A percentile compares a stretch with the other conserved stretches of the same genome.
These are phyloP conservation scores for Orchesella cincta DNA, from an alignment of 1,140 invertebrate genomes.

Conservation along the genomic window DNA sequence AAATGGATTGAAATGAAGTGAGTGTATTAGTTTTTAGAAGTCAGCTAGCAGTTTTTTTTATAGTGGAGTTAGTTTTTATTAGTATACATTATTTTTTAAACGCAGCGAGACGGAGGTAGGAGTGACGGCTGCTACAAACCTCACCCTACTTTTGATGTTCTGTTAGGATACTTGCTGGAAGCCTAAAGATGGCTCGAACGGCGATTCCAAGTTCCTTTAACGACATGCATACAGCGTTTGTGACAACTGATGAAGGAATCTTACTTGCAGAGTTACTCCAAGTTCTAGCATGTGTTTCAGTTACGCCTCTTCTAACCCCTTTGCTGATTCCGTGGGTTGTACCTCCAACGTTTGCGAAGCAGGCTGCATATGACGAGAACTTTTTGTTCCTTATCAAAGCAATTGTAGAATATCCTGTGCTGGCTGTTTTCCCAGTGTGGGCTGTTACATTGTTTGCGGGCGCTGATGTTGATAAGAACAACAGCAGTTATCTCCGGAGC, in stretches of 20 bases:
- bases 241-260: constrained; percentile 45
- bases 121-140: no score
- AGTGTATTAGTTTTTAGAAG: no score
- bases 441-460: constrained; percentile 41
- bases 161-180: no score
- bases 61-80: no score
- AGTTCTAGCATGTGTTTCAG: constrained; percentile 38
- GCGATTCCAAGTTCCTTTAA: background rate
- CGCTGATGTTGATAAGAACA: background rate
- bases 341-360: constrained; percentile 31
- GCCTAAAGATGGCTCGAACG: background rate
- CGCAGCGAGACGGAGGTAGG: no score
- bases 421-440: constrained; percentile 34
- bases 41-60: no score
- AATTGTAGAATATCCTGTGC: constrained; percentile 43
- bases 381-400: constrained; percentile 31
- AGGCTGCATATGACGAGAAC: background rate
- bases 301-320: constrained; percentile 39
- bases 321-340: constrained; percentile 46
- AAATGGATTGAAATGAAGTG: no score
- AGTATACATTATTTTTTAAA: no score
- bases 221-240: constrained; percentile 34
- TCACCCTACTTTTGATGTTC: no score
- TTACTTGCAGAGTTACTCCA: constrained; percentile 36
- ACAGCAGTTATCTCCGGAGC: background rate